These are phyloP conservation scores for Drosophila sechellia DNA, from an alignment of 1,140 invertebrate species.

Conservation along the genomic window DNA sequence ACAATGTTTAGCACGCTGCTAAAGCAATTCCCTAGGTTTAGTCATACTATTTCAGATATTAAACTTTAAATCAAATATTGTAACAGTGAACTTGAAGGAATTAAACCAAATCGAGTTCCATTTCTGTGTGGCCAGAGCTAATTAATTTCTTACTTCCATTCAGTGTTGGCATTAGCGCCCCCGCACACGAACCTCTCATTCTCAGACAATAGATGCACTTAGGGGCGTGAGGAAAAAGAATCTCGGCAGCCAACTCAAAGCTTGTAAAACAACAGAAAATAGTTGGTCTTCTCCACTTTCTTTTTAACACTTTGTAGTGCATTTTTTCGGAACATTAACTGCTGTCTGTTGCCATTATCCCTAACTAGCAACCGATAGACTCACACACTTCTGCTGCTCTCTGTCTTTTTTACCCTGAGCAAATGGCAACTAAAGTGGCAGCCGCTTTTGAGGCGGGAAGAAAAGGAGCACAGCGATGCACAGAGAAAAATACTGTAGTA, in stretches of 20 bases:
- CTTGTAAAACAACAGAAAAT: slow-evolving; percentile 49
- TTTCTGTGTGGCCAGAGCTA: slow-evolving; percentile 43
- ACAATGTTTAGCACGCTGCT: slow-evolving; percentile 10
- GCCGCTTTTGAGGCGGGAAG: slow-evolving; percentile 22
- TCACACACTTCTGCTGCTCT: slow-evolving; percentile 43
- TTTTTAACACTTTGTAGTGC: slow-evolving; percentile 64
- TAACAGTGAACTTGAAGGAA: background rate
- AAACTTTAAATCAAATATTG: no score
- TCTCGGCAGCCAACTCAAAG: slow-evolving; percentile 37
- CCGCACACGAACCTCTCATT: slow-evolving; percentile 13
- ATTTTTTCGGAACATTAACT: slow-evolving; percentile 76
- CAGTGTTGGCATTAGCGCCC: slow-evolving; percentile 20
- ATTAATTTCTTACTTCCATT: slow-evolving; percentile 62
- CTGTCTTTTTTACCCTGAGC: slow-evolving; percentile 24
- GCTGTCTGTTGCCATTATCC: slow-evolving; percentile 73
- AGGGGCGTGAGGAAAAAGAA: slow-evolving; percentile 25
- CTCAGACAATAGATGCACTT: slow-evolving; percentile 38
- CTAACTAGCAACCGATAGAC: slow-evolving; percentile 71
- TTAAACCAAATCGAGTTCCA: slow-evolving; percentile 7
- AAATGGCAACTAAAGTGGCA: slow-evolving; percentile 67
- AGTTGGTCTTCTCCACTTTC: slow-evolving; percentile 19
- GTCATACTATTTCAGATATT: background rate
- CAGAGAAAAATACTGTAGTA: background rate
- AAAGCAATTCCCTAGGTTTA: background rate
- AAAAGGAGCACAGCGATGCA: slow-evolving; percentile 1